These are phyloP conservation scores for Steinernema feltiae DNA, from an alignment of 1,140 invertebrate genomes.

Conservation along the genomic window DNA sequence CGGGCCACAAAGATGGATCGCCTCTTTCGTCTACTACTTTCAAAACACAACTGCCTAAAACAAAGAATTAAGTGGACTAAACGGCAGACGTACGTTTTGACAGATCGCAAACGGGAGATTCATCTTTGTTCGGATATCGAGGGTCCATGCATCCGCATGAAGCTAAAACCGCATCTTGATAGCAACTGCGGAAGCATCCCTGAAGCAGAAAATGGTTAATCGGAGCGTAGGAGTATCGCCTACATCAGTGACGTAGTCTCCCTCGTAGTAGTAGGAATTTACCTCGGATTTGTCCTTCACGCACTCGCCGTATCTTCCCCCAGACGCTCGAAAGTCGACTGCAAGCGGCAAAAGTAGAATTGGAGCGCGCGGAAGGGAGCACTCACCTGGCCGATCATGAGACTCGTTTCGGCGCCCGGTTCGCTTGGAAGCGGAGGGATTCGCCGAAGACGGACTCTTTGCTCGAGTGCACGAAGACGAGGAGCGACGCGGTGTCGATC, in stretches of 20 bases:
- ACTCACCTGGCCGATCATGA: background rate
- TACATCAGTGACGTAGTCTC: slow-evolving; percentile 33
- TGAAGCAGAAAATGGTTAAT: background rate
- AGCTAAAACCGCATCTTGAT: slow-evolving; percentile 28
- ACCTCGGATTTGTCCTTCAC: slow-evolving; percentile 26
- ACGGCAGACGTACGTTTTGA: slow-evolving; percentile 19
- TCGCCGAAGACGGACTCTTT: background rate
- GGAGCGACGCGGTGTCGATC: slow-evolving; percentile 31
- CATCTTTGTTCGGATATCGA: slow-evolving; percentile 21
- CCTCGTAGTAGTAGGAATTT: slow-evolving; percentile 31
- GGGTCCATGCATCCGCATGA: slow-evolving; percentile 37
- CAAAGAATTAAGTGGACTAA: background rate
- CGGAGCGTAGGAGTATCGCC: background rate
- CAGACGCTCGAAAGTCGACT: slow-evolving; percentile 28
- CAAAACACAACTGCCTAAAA: slow-evolving; percentile 26
- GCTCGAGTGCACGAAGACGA: slow-evolving; percentile 4
- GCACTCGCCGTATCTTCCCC: slow-evolving; percentile 36
- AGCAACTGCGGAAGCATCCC: slow-evolving; percentile 37
- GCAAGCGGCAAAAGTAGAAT: slow-evolving; percentile 2
- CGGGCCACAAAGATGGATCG: slow-evolving; percentile 27
- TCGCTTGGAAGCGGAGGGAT: background rate
- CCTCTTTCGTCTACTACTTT: slow-evolving; percentile 7
- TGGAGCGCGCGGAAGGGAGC: background rate
- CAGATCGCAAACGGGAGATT: slow-evolving; percentile 17
- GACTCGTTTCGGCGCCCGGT: background rate